Evolutionary conservation across 2,113 vertebrate genomes (phyloP).

Genomic region (Bubo blakistoni): DNA sequence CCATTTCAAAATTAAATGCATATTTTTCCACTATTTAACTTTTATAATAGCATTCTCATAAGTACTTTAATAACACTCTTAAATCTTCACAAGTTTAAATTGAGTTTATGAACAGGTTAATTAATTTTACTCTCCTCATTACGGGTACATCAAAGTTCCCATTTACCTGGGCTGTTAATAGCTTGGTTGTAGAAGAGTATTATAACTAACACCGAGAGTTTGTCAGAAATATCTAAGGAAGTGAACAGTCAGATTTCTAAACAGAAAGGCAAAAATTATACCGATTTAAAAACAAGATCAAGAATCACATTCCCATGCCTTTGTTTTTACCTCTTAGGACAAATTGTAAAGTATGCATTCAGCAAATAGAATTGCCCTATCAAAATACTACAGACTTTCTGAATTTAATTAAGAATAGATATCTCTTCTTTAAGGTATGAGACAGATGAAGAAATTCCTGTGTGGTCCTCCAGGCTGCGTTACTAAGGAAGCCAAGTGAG

Average conservation of each 20-base stretch:
- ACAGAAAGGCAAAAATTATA: background rate
- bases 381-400: background rate
- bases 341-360: background rate
- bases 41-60: conserved; percentile 4
- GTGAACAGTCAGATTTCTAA: background rate
- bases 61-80: background rate
- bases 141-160: conserved; percentile 11
- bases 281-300: background rate
- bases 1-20: conserved; percentile 29
- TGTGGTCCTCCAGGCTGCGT: background rate
- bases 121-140: conserved; percentile 35
- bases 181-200: background rate
- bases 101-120: conserved; percentile 8
- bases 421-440: background rate
- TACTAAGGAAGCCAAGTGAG: background rate
- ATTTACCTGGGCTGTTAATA: conserved; percentile 1
- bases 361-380: background rate
- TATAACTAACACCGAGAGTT: background rate
- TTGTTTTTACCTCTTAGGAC: background rate
- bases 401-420: background rate
- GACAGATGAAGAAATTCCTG: background rate
- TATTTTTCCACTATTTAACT: conserved; percentile 44
- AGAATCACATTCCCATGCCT: background rate
- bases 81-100: conserved; percentile 40
- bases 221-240: background rate